phyloP scores from a whole-genome alignment of 2,797 vertebrate species.

The Cyprinodon diabolis region DNA sequence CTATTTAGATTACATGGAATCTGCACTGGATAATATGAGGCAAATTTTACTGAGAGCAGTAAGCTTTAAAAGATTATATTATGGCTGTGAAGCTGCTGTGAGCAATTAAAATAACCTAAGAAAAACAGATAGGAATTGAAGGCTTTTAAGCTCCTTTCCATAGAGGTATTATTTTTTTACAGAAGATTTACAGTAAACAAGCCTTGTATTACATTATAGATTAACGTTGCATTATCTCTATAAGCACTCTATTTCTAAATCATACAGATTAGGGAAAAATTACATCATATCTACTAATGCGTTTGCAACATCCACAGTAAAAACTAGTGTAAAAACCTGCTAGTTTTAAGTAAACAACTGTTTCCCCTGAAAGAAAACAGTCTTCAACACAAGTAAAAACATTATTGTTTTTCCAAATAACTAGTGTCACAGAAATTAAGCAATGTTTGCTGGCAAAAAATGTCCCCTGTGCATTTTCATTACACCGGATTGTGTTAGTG shows the following conservation, averaged over 20 bases:
- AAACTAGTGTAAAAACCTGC: slow-evolving; percentile 33
- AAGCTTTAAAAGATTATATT: slow-evolving; percentile 52
- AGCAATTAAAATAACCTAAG: slow-evolving; percentile 59
- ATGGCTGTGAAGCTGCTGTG: slow-evolving; percentile 50
- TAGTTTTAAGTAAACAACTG: slow-evolving; percentile 31
- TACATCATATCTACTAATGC: slow-evolving; percentile 2
- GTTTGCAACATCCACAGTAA: slow-evolving; percentile 23
- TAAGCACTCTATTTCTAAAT: background rate
- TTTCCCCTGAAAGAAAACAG: slow-evolving; percentile 37
- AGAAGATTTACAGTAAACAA: slow-evolving; percentile 7
- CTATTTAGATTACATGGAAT: slow-evolving; percentile 48
- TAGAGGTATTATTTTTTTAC: slow-evolving; percentile 5
- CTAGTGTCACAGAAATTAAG: slow-evolving; percentile 33
- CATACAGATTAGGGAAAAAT: background rate
- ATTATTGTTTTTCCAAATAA: slow-evolving; percentile 21
- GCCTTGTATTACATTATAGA: slow-evolving; percentile 8
- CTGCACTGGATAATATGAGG: slow-evolving; percentile 32
- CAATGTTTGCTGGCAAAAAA: slow-evolving; percentile 31
- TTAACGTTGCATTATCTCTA: slow-evolving; percentile 4
- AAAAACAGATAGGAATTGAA: slow-evolving; percentile 35
- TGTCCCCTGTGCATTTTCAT: slow-evolving; percentile 36
- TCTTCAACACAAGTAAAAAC: slow-evolving; percentile 21
- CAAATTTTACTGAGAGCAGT: slow-evolving; percentile 54
- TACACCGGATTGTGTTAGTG: slow-evolving; percentile 47
- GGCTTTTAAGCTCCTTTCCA: slow-evolving; percentile 21